Percentiles rank a stretch among this genome's conserved stretches.
Conservation (phyloP, 2,797 vertebrate genomes). For the Sus cebifrons region DNA sequence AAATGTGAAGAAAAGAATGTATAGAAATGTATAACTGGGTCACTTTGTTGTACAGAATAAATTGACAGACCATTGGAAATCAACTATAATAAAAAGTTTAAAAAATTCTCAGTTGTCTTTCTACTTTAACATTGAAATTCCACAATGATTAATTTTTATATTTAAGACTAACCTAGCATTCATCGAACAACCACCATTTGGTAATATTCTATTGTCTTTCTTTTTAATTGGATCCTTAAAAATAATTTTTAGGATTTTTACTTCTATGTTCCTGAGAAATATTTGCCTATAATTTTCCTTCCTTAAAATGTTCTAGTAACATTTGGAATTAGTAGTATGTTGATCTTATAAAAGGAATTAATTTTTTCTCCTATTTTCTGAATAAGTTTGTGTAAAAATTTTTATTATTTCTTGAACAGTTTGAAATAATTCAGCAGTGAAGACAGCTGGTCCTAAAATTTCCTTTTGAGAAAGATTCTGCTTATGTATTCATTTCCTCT, state of each 20-base stretch:
- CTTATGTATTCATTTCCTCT: not conserved
- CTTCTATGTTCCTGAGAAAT: not conserved
- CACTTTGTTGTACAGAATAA: too few species aligned
- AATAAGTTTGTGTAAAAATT: not conserved
- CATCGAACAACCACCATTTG: not conserved
- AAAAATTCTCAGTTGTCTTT: not conserved
- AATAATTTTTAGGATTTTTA: conserved; percentile 9
- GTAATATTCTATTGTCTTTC: not conserved
- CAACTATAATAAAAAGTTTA: too few species aligned
- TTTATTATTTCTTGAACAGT: not conserved
- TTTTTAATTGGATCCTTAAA: not conserved
- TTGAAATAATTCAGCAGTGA: not conserved
- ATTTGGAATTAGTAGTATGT: not conserved
- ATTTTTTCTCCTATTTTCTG: not conserved
- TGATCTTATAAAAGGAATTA: conserved; percentile 1
- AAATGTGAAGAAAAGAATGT: too few species aligned
- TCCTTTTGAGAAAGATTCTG: not conserved
- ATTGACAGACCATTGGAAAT: too few species aligned
- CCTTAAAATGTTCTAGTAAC: not conserved
- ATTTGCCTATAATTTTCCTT: not conserved
- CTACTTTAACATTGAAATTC: not conserved
- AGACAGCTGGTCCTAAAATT: not conserved
- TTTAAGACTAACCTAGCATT: conserved; percentile 24
- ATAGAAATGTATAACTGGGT: too few species aligned
- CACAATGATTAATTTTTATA: not conserved